These are phyloP conservation scores for Alloscopus bannaensis DNA, from an alignment of 2,888 invertebrate species.

Conservation along the genomic window DNA sequence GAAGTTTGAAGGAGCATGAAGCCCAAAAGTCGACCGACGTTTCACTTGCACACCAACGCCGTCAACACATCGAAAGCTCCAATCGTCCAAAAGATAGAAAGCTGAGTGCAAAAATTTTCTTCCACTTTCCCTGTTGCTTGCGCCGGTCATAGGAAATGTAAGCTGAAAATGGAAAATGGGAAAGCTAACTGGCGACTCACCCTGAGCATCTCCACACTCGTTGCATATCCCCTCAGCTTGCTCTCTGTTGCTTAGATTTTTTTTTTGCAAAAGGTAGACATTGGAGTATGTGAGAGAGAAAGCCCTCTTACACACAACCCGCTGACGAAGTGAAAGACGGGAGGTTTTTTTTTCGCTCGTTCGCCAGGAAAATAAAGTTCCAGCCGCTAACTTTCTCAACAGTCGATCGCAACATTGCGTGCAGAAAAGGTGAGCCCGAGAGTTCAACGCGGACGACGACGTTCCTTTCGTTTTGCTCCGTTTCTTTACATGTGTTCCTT, in stretches of 20 bases:
- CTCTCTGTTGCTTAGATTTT: constrained; percentile 2
- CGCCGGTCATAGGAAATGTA: constrained; percentile 67
- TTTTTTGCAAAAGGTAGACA: too few species aligned
- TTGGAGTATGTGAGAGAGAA: too few species aligned
- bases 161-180: constrained; percentile 34
- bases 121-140: constrained; percentile 65
- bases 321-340: too few species aligned
- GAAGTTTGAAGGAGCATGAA: too few species aligned
- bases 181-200: constrained; percentile 24
- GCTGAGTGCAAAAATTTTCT: too few species aligned
- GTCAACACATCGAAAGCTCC: too few species aligned
- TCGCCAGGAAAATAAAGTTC: constrained; percentile 50
- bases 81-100: too few species aligned
- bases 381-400: constrained; percentile 63
- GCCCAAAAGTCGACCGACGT: too few species aligned
- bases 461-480: neutral
- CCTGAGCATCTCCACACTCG: neutral
- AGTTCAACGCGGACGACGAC: neutral
- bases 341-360: constrained; percentile 4
- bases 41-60: too few species aligned
- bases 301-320: too few species aligned
- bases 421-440: constrained; percentile 51
- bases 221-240: constrained; percentile 26
- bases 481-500: neutral
- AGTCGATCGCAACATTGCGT: constrained; percentile 66